phyloP scores from a whole-genome alignment of 2,797 vertebrate species.

The Pteropus rufus region DNA sequence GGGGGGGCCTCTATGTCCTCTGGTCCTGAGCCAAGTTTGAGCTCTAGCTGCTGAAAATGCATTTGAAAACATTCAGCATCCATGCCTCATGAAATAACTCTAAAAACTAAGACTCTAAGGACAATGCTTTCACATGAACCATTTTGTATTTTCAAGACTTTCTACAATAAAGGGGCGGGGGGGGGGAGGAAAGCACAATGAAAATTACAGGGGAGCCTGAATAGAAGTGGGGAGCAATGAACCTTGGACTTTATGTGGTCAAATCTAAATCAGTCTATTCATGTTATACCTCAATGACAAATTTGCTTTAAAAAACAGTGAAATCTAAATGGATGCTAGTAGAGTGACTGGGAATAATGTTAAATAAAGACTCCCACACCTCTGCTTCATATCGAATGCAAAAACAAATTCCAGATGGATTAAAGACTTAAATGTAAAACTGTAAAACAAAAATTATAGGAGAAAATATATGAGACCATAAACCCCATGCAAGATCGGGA shows the following conservation, averaged over 20 bases:
- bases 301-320: background rate
- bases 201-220: background rate
- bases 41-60: background rate
- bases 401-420: background rate
- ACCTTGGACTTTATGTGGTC: background rate
- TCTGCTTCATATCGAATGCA: background rate
- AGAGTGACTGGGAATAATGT: background rate
- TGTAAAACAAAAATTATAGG: background rate
- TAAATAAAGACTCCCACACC: background rate
- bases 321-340: background rate
- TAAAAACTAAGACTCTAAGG: background rate
- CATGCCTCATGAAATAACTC: background rate
- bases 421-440: background rate
- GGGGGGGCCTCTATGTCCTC: background rate
- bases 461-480: background rate
- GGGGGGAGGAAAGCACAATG: background rate
- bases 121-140: background rate
- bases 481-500: background rate
- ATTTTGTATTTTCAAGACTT: conserved; percentile 6
- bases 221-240: background rate
- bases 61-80: background rate
- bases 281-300: background rate
- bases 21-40: background rate
- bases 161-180: background rate
- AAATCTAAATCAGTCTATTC: background rate